A percentile compares a stretch with the other conserved stretches of the same genome.
phyloP scores from a whole-genome alignment of 2,113 vertebrate species.

The Ctenomys sociabilis region DNA sequence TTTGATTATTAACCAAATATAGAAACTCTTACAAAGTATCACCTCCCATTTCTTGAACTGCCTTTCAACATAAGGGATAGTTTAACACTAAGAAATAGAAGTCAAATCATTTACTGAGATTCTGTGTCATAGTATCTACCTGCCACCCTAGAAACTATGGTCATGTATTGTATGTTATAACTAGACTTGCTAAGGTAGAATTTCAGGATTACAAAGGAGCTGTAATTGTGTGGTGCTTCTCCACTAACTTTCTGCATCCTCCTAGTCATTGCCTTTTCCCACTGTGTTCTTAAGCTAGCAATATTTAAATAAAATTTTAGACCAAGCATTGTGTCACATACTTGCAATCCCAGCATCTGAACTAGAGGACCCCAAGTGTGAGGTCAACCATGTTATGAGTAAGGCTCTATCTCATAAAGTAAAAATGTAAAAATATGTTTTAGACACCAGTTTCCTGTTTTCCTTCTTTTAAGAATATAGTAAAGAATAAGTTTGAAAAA shows the following conservation, averaged over 20 bases:
- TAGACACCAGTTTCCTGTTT: neutral
- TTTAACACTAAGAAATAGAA: neutral
- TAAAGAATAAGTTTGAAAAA: neutral
- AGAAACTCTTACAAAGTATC: neutral
- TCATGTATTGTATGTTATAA: neutral
- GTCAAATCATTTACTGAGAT: neutral
- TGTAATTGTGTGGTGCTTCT: neutral
- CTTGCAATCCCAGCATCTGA: neutral
- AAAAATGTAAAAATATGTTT: neutral
- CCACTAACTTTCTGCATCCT: neutral
- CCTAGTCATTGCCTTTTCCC: neutral
- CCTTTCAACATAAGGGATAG: neutral
- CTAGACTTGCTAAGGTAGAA: neutral
- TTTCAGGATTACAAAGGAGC: neutral
- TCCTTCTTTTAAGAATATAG: neutral
- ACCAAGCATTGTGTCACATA: neutral
- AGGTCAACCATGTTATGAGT: neutral
- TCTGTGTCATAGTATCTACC: neutral
- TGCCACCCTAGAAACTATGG: neutral
- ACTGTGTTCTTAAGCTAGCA: neutral
- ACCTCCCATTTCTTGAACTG: neutral
- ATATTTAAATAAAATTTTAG: neutral
- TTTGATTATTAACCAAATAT: slow-evolving; percentile 29
- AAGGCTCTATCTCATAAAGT: neutral
- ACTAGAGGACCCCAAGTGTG: neutral